phyloP scores from a whole-genome alignment of 2,113 vertebrate genomes.

The Ahaetulla prasina region DNA sequence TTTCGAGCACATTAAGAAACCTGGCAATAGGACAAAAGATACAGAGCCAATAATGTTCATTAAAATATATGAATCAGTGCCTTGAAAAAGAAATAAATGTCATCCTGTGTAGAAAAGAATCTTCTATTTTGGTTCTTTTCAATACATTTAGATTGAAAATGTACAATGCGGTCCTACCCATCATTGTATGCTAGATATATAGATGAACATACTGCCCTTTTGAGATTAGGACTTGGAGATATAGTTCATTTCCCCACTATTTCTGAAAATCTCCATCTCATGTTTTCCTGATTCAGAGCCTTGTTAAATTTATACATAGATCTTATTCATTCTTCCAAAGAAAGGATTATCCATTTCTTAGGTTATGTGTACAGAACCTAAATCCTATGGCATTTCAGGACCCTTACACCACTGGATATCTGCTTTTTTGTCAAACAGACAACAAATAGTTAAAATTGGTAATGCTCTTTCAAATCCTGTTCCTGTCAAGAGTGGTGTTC shows the following conservation, averaged over 20 bases:
- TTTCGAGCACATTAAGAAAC: not conserved
- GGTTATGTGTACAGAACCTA: not conserved
- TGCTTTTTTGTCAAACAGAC: no score
- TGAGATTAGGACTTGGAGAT: not conserved
- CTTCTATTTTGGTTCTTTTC: not conserved
- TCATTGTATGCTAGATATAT: not conserved
- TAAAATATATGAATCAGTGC: not conserved
- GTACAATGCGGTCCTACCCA: not conserved
- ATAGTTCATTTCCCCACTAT: not conserved
- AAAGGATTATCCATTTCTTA: not conserved
- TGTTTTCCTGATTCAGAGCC: not conserved
- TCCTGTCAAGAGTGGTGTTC: no score
- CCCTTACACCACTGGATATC: no score
- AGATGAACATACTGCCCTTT: not conserved
- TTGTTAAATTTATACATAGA: not conserved
- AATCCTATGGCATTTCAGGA: no score
- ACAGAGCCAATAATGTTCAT: not conserved
- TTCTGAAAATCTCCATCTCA: not conserved
- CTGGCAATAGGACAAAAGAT: not conserved
- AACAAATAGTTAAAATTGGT: no score
- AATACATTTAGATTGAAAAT: not conserved
- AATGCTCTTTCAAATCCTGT: no score
- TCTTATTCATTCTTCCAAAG: not conserved
- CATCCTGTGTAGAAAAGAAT: not conserved
- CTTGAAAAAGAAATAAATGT: not conserved